A percentile compares a stretch with the other conserved stretches of the same genome.
Conservation (phyloP, 1,140 invertebrate genomes). For the Cydia fagiglandana region DNA sequence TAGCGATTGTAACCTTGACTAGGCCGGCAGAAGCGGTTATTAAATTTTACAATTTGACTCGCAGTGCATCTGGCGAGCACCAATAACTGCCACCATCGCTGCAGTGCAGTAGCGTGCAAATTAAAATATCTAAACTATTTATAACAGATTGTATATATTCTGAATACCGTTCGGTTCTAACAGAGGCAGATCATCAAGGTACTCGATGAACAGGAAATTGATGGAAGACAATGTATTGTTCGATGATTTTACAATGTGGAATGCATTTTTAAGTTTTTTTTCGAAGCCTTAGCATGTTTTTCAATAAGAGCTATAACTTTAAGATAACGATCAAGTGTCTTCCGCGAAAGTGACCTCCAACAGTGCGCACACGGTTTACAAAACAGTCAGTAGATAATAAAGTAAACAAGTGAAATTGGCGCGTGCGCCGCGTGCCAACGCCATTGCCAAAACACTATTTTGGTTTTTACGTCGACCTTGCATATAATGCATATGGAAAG, state of each 20-base stretch:
- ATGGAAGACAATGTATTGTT: too few relatives aligned
- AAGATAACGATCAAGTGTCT: not conserved
- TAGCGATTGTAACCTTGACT: too few relatives aligned
- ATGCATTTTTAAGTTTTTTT: not conserved
- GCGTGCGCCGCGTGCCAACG: not conserved
- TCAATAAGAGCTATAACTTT: not conserved
- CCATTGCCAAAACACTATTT: not conserved
- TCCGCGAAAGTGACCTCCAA: not conserved
- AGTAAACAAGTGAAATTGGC: slow-evolving; percentile 6
- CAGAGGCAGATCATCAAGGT: too few relatives aligned
- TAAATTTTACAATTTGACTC: not conserved
- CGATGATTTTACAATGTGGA: not conserved
- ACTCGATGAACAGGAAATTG: too few relatives aligned
- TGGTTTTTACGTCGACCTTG: not conserved
- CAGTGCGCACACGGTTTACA: not conserved
- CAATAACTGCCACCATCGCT: too few relatives aligned
- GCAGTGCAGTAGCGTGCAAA: too few relatives aligned
- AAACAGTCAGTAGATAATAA: slow-evolving; percentile 5
- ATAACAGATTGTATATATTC: too few relatives aligned
- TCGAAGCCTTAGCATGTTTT: not conserved
- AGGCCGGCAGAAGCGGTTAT: not conserved
- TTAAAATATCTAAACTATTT: too few relatives aligned
- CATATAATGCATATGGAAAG: not conserved
- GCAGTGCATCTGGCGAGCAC: too few relatives aligned
- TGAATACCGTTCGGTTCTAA: too few relatives aligned